A percentile compares a stretch with the other conserved stretches of the same genome.
phyloP scores from a whole-genome alignment of 2,888 invertebrate genomes.

The Meta bourneti region DNA sequence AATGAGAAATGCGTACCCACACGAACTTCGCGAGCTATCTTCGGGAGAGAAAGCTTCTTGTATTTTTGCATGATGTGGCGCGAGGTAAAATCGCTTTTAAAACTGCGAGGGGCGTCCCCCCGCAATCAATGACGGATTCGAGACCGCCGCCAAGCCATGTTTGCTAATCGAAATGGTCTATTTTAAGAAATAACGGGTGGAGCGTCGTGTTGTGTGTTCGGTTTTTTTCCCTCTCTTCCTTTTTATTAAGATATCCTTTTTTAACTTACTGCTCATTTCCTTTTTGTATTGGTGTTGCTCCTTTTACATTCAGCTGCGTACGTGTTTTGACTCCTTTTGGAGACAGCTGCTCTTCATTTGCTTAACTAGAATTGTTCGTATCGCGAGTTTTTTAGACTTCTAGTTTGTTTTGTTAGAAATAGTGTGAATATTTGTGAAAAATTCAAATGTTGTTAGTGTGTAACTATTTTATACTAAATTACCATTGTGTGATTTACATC shows the following conservation, averaged over 20 bases:
- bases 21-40: conserved; percentile 15
- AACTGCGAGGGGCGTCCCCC: background rate
- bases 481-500: too few relatives aligned
- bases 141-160: conserved; percentile 21
- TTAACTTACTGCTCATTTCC: conserved; percentile 7
- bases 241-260: too few relatives aligned
- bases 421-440: too few relatives aligned
- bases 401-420: background rate
- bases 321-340: background rate
- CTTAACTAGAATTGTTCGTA: background rate
- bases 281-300: background rate
- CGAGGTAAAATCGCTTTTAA: conserved; percentile 6
- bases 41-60: background rate
- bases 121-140: conserved; percentile 13
- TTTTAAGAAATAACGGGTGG: conserved; percentile 6
- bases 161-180: conserved; percentile 53
- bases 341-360: background rate
- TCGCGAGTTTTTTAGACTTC: background rate
- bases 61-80: conserved; percentile 3
- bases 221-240: background rate
- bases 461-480: too few relatives aligned
- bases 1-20: background rate
- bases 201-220: background rate
- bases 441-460: too few relatives aligned
- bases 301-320: conserved; percentile 22